A percentile compares a stretch with the other conserved stretches of the same genome.
Evolutionary conservation across 1,140 invertebrate species (phyloP).

Genomic region (Panagrolaimus sp.): DNA sequence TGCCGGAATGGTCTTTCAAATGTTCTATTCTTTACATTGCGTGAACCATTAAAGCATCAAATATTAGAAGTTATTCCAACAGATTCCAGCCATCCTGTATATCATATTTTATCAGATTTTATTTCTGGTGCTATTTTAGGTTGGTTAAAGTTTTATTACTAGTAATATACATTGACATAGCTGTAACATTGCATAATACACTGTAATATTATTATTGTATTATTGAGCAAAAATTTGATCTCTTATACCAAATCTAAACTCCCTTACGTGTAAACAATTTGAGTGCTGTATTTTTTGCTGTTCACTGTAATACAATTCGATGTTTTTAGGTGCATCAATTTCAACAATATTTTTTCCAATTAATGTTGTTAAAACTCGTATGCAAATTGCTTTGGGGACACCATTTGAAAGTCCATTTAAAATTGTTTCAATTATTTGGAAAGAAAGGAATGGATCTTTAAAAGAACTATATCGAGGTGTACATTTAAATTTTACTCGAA

Average conservation of each 20-base stretch:
- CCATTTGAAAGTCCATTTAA: constrained; percentile 68
- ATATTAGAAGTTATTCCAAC: background rate
- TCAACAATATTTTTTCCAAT: constrained; percentile 91
- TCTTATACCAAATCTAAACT: no score
- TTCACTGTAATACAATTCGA: no score
- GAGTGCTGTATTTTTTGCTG: no score
- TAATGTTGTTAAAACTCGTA: constrained; percentile 89
- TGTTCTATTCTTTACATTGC: constrained; percentile 78
- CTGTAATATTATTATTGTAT: no score
- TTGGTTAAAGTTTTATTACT: no score
- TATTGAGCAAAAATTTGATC: no score
- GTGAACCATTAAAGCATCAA: constrained; percentile 56
- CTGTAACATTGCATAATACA: no score
- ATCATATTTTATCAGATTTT: constrained; percentile 68
- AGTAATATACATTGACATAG: no score
- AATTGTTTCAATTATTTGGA: constrained; percentile 71
- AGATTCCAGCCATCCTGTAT: constrained; percentile 6
- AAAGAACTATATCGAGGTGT: constrained; percentile 82
- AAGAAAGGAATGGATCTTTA: constrained; percentile 72
- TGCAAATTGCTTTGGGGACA: constrained; percentile 85
- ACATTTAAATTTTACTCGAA: constrained; percentile 83
- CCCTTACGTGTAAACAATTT: no score
- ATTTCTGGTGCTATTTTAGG: constrained; percentile 75
- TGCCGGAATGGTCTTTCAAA: constrained; percentile 80
- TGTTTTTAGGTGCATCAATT: constrained; percentile 80